Conservation (phyloP, 2,888 invertebrate genomes). For the Macropis europaea region DNA sequence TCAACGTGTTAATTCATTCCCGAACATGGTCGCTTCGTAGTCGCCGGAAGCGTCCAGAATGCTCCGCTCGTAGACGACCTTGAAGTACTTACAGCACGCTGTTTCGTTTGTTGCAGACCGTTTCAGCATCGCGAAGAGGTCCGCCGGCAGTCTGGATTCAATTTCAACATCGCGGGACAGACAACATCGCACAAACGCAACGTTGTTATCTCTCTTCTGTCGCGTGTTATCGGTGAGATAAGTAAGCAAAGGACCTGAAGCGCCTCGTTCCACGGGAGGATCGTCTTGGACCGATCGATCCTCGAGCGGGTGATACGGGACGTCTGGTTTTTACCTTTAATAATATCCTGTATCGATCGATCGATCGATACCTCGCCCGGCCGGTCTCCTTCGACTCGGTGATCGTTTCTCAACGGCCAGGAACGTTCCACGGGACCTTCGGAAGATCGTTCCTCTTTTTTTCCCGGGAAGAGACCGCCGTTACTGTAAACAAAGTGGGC, state of each 20-base stretch:
- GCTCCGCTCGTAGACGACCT: no score
- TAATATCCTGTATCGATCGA: constrained; percentile 28
- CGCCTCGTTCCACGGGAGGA: not conserved
- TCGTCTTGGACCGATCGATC: constrained; percentile 4
- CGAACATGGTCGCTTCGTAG: no score
- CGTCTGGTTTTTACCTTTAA: constrained; percentile 36
- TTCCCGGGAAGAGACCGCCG: constrained; percentile 19
- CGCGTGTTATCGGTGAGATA: not conserved
- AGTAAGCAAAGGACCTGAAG: not conserved
- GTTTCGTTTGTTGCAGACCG: constrained; percentile 47
- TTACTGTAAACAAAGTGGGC: constrained; percentile 58
- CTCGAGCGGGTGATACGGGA: not conserved
- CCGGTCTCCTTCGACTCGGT: constrained; percentile 13
- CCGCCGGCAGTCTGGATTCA: constrained; percentile 38
- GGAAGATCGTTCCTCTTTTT: not conserved
- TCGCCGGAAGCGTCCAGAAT: no score
- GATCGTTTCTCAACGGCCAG: constrained; percentile 12
- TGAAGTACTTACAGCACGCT: not conserved
- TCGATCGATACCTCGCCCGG: constrained; percentile 18
- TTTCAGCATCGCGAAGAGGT: constrained; percentile 17
- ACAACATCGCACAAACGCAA: constrained; percentile 7
- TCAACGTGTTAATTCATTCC: no score
- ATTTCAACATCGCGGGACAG: constrained; percentile 23
- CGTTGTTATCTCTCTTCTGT: not conserved
- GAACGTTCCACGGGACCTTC: not conserved